These are phyloP conservation scores for Eupsittula cactorum DNA, from an alignment of 2,113 vertebrate genomes.

Conservation along the genomic window DNA sequence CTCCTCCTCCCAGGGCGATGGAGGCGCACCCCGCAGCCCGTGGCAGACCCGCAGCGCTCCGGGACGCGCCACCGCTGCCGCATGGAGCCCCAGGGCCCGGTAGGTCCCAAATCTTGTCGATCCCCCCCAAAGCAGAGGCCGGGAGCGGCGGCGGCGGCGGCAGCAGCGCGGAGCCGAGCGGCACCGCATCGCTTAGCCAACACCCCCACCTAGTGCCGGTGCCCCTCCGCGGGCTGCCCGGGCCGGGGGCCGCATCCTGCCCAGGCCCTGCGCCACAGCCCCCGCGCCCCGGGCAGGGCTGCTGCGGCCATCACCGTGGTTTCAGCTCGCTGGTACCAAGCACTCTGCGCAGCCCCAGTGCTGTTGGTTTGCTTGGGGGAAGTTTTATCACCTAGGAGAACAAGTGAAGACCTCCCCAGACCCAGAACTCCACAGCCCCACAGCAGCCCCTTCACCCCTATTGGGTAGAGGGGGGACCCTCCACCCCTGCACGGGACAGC, in stretches of 20 bases:
- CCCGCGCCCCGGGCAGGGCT: accelerated
- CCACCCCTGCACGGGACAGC: neutral
- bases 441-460: neutral
- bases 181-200: constrained; percentile 36
- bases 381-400: accelerated
- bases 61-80: accelerated
- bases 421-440: no score
- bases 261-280: accelerated
- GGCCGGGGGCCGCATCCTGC: neutral
- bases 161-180: neutral
- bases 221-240: neutral
- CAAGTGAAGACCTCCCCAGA: no score
- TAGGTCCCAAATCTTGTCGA: neutral
- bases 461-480: no score
- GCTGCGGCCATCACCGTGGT: neutral
- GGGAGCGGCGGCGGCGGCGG: neutral
- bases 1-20: no score
- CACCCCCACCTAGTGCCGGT: constrained; percentile 50
- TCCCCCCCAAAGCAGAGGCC: neutral
- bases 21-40: accelerated
- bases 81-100: neutral
- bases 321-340: neutral
- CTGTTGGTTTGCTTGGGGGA: accelerated
- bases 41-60: neutral
- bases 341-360: neutral